These are phyloP conservation scores for Drosophila ogumai DNA, from an alignment of 1,140 invertebrate species.

Conservation along the genomic window DNA sequence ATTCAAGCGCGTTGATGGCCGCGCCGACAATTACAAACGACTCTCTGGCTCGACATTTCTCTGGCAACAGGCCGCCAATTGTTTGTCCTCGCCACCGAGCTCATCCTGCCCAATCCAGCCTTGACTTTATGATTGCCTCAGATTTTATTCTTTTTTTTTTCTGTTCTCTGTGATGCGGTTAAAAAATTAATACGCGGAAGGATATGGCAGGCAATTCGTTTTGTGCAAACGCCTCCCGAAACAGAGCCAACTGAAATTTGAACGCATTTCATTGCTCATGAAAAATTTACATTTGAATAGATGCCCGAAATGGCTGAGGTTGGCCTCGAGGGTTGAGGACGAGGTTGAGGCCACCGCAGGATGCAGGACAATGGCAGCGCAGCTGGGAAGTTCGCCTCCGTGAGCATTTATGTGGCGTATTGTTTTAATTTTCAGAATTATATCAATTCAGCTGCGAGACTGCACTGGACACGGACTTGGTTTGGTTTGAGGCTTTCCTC, in stretches of 20 bases:
- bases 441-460: slow-evolving; percentile 41
- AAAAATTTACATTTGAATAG: slow-evolving; percentile 84
- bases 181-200: slow-evolving; percentile 83
- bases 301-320: slow-evolving; percentile 29
- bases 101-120: slow-evolving; percentile 30
- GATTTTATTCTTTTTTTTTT: slow-evolving; percentile 31
- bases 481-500: slow-evolving; percentile 24
- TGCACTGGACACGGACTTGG: slow-evolving; percentile 40
- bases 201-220: slow-evolving; percentile 83
- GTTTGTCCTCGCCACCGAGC: slow-evolving; percentile 29
- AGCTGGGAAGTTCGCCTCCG: slow-evolving; percentile 70
- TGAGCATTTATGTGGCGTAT: slow-evolving; percentile 80
- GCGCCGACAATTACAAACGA: slow-evolving; percentile 73
- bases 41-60: slow-evolving; percentile 42
- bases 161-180: slow-evolving; percentile 63
- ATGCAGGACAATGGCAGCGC: slow-evolving; percentile 65
- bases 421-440: slow-evolving; percentile 78
- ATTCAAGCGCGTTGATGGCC: slow-evolving; percentile 63
- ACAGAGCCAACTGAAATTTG: slow-evolving; percentile 57
- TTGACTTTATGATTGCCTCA: slow-evolving; percentile 68
- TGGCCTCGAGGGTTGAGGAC: slow-evolving; percentile 5
- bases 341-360: slow-evolving; percentile 38
- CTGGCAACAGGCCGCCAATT: slow-evolving; percentile 73
- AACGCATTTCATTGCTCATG: slow-evolving; percentile 72
- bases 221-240: slow-evolving; percentile 58